Evolutionary conservation across 2,888 invertebrate species (phyloP).

Genomic region (Dorcus hopei): DNA sequence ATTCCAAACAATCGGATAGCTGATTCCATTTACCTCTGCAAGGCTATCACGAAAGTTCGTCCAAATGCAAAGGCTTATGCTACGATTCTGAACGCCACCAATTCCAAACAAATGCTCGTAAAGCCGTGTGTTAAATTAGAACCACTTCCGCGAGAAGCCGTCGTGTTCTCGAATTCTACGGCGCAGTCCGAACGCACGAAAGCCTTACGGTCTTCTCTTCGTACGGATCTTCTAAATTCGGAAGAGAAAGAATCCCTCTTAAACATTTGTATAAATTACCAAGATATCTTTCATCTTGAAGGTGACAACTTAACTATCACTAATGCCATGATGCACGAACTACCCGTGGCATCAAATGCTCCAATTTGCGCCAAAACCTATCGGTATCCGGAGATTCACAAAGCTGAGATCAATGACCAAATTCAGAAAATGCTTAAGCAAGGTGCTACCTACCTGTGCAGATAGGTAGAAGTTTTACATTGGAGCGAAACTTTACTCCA

Average conservation of each 20-base stretch:
- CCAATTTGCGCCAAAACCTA: background rate
- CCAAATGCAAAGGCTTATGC: slow-evolving; percentile 17
- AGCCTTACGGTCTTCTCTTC: background rate
- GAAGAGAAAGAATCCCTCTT: slow-evolving; percentile 1
- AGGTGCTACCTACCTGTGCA: too few relatives aligned
- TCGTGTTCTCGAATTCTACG: too few relatives aligned
- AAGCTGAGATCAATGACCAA: background rate
- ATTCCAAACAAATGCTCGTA: background rate
- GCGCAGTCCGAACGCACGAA: background rate
- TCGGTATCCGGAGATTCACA: background rate
- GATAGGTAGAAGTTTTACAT: too few relatives aligned
- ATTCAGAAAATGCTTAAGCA: background rate
- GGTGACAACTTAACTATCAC: slow-evolving; percentile 9
- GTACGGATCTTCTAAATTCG: slow-evolving; percentile 5
- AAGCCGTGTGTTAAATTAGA: too few relatives aligned
- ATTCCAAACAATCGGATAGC: slow-evolving; percentile 15
- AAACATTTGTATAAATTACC: background rate
- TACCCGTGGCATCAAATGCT: slow-evolving; percentile 23
- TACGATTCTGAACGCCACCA: slow-evolving; percentile 11
- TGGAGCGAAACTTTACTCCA: too few relatives aligned
- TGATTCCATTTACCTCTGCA: slow-evolving; percentile 21
- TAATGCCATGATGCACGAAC: slow-evolving; percentile 1
- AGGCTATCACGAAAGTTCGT: slow-evolving; percentile 18
- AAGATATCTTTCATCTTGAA: slow-evolving; percentile 11
- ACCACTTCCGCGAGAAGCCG: too few relatives aligned